A percentile compares a stretch with the other conserved stretches of the same genome.
phyloP scores from a whole-genome alignment of 1,140 invertebrate species.

The Bombus cullumanus region DNA sequence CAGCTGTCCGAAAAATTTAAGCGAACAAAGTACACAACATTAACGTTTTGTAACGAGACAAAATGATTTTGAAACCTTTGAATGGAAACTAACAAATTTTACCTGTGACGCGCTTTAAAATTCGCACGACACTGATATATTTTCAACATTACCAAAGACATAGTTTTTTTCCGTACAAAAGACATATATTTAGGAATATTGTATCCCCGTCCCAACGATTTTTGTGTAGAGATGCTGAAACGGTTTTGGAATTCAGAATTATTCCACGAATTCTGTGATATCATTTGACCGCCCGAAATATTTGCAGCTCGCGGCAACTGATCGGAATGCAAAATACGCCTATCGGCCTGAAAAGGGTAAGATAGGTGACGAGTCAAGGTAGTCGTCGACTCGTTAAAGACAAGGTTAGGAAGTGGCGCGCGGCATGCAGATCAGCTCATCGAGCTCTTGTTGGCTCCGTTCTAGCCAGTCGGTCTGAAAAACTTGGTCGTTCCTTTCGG shows the following conservation, averaged over 20 bases:
- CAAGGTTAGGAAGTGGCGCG: conserved; percentile 74
- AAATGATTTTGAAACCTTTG: neutral
- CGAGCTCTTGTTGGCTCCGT: conserved; percentile 40
- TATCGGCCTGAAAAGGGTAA: conserved; percentile 65
- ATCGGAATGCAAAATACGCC: conserved; percentile 75
- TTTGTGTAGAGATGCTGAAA: neutral
- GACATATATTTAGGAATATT: neutral
- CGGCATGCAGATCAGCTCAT: conserved; percentile 77
- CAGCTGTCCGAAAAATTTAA: neutral
- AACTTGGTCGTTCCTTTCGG: conserved; percentile 61
- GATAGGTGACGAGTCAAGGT: conserved; percentile 72
- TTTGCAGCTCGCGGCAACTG: conserved; percentile 51
- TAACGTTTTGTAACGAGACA: neutral
- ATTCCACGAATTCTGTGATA: conserved; percentile 47
- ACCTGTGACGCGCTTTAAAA: neutral
- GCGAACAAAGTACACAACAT: neutral
- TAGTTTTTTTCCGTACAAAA: too few relatives aligned
- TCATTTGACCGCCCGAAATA: conserved; percentile 49
- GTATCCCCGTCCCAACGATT: neutral
- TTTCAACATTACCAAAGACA: too few relatives aligned
- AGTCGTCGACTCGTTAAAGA: conserved; percentile 79
- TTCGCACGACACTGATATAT: neutral
- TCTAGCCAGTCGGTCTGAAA: conserved; percentile 32
- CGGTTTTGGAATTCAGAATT: conserved; percentile 44
- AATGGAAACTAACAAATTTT: neutral